Base-by-base conservation (phyloP, 2,797 vertebrate genomes). In the Chlorospingus flavigularis region DNA sequence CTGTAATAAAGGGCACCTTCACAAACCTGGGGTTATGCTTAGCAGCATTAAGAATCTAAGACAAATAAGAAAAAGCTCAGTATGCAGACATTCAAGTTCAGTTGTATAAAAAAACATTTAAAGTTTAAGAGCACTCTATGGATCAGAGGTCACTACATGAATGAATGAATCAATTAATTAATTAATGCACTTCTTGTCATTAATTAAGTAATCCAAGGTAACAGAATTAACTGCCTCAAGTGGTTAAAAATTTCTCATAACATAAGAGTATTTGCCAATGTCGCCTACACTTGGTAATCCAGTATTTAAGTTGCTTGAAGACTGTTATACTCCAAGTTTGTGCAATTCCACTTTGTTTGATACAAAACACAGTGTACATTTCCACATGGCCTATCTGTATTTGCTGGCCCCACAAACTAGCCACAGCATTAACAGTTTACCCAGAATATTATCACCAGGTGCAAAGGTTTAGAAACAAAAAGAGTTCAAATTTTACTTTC, bases 111-210 rank as follows among this genome's bases (percentile, higher is more conserved):
- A 37, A 77, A 5, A 1, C 61, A 53, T 39, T 54, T 31, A 14
- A 62, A 51, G 8, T 71, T 79, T 85, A 61, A 68, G 71, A 62
- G 33, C 21, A 48, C 25, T 26, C 42, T 17, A 11, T 37, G 35
- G 20, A 81, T 51, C 43, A 71, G 14, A 77, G 30, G 28, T 62
- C 53, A 67, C 18, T 63, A 40, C 11, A 65, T 48, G 16, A 17
- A 50, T 15, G 10, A 48, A 30, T 20, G 0, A 67, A 76, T 1
- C 0, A 73, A 65, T 3, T 1, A 16, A 21, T 18, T 1, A 66
- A 77, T 1, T 0, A 70, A 57, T 2, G 2, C 7, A 4, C 31
- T 55, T 85, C 39, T 76, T 39, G 21, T 11, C 33, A 26, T 39
- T 80, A 80, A 92, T 17, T 42, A 25, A 63, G 28, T 48, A 74